These are phyloP conservation scores for Sympetrum striolatum DNA, from an alignment of 2,888 invertebrate species.

Conservation along the genomic window DNA sequence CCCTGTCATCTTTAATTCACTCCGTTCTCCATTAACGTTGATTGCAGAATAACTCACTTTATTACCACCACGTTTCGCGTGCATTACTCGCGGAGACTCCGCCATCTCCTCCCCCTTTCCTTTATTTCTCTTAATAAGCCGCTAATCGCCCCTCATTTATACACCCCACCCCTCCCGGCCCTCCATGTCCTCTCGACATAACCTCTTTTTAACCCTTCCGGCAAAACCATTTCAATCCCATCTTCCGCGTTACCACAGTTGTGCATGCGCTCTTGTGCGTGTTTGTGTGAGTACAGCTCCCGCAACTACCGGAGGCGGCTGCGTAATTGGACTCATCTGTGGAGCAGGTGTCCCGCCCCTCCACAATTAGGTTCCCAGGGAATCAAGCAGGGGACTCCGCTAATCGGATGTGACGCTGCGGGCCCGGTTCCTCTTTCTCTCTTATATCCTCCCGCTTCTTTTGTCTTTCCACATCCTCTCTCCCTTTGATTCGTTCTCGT, in stretches of 20 bases:
- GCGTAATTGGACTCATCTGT: slow-evolving; percentile 31
- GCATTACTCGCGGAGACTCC: neutral
- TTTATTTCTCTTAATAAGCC: slow-evolving; percentile 45
- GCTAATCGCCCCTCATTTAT: slow-evolving; percentile 48
- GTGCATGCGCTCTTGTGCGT: neutral
- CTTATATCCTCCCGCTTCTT: neutral
- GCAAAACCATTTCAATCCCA: neutral
- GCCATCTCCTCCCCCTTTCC: neutral
- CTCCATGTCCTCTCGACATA: neutral
- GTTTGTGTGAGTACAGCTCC: neutral
- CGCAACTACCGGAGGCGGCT: slow-evolving; percentile 7
- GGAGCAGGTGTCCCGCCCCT: neutral
- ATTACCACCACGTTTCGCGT: neutral
- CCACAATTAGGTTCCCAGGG: slow-evolving; percentile 27
- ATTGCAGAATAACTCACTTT: neutral
- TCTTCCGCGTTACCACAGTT: neutral
- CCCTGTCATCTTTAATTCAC: no score
- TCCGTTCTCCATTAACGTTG: neutral
- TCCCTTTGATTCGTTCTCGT: neutral
- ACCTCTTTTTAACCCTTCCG: neutral
- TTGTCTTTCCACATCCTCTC: neutral
- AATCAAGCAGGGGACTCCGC: slow-evolving; percentile 26
- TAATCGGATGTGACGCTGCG: slow-evolving; percentile 25
- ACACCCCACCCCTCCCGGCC: neutral
- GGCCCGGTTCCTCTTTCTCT: neutral